Base-by-base conservation (phyloP, 2,113 vertebrate genomes). In the Mystacornis crossleyi region DNA sequence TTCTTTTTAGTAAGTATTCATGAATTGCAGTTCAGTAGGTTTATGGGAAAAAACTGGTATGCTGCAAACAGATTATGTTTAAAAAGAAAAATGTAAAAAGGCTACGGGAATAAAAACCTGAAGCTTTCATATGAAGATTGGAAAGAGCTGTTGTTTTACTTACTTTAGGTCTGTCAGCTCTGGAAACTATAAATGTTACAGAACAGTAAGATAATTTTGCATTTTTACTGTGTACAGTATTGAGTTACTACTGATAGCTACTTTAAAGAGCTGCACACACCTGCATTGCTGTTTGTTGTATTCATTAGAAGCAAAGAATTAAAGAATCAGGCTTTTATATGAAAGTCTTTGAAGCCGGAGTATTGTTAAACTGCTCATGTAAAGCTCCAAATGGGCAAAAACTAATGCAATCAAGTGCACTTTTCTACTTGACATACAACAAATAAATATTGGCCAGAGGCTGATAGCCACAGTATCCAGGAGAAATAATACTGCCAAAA, bases 311-410 rank as follows among this genome's bases (percentile, higher is more conserved):
- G 10, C 15, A 69, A 64, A 78, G 69, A 81, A 89, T 58, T 81
- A 71, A 40, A 92, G 53, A 67, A 57, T 34, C 24, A 57, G 31
- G 16, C 16, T 91, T 91, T 85, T 57, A 50, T 82, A 69, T 61
- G 14, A 42, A 74, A 81, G 14, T 82, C 73, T 75, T 28, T 95
- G 93, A 93, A 94, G 80, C 73, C 64, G 43, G 15, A 94, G 14
- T 48, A 82, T 91, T 96, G 91, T 65, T 96, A 89, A 96, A 93
- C 69, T 69, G 54, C 40, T 89, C 81, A 42, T 93, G 61, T 65
- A 91, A 91, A 95, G 28, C n/a, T 93, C 29, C 45, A 95, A 93
- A 94, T 34, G n/a, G 36, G 48, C 48, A 93, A 72, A 48, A 87
- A 53, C 33, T 86, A 79, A 93, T 93, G 89, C 40, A 84, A 71